Percentiles rank a stretch among this genome's conserved stretches.
These are phyloP conservation scores for Centrocercus urophasianus DNA, from an alignment of 2,113 vertebrate species.

Conservation along the genomic window DNA sequence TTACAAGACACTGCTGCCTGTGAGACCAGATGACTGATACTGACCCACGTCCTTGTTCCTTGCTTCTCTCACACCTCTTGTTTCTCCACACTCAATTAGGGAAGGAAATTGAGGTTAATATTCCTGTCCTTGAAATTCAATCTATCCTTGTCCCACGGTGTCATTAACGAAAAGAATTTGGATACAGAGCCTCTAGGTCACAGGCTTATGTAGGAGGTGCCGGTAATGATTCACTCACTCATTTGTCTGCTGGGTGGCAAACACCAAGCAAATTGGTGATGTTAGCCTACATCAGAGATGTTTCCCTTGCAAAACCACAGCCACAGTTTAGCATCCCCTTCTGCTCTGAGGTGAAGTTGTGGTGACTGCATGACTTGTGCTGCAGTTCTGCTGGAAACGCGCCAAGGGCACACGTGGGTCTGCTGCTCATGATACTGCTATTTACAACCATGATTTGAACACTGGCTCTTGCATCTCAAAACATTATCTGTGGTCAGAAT, in stretches of 20 bases:
- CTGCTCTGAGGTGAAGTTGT: background rate
- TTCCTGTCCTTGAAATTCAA: conserved; percentile 57
- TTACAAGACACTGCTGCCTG: background rate
- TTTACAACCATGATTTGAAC: background rate
- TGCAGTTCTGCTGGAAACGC: background rate
- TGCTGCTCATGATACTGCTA: background rate
- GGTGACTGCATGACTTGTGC: background rate
- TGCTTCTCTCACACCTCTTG: background rate
- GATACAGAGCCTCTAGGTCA: conserved; percentile 11
- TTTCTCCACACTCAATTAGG: conserved; percentile 63
- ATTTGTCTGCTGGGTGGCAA: conserved; percentile 30
- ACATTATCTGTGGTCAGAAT: background rate
- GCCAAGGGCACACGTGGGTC: accelerated
- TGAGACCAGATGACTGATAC: conserved; percentile 43
- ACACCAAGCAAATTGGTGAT: accelerated
- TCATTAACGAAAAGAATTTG: conserved; percentile 54
- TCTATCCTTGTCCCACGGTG: conserved; percentile 22
- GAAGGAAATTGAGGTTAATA: conserved; percentile 69
- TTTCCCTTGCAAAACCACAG: conserved; percentile 6
- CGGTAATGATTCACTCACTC: conserved; percentile 37
- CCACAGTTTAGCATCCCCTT: background rate
- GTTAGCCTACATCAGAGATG: background rate
- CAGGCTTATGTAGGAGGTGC: conserved; percentile 38
- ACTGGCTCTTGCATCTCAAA: background rate
- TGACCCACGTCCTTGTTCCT: conserved; percentile 40